Conservation (phyloP, 1,140 invertebrate genomes). For the Drosophila orena region DNA sequence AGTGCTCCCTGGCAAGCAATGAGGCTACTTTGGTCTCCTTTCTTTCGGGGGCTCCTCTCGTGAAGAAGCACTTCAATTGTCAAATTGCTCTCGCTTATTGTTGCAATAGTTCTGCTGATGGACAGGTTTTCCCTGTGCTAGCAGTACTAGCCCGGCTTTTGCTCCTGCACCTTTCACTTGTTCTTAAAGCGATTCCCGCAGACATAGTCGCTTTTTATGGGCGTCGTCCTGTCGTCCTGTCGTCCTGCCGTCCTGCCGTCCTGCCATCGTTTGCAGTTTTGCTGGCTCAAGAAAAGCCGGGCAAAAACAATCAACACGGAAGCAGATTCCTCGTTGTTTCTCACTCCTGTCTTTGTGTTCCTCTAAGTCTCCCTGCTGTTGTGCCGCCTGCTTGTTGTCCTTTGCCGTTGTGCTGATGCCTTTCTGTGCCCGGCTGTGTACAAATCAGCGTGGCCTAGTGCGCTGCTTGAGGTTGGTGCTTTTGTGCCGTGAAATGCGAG, state of each 20-base stretch:
- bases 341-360: constrained; percentile 45
- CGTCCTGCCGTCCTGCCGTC: constrained; percentile 62
- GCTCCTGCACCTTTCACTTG: constrained; percentile 65
- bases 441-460: constrained; percentile 80
- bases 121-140: constrained; percentile 74
- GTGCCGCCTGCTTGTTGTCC: constrained; percentile 34
- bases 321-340: constrained; percentile 58
- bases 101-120: constrained; percentile 81
- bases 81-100: constrained; percentile 83
- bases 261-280: constrained; percentile 35
- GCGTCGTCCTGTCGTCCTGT: constrained; percentile 65
- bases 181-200: constrained; percentile 77
- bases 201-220: constrained; percentile 77
- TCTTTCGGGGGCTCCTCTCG: constrained; percentile 13
- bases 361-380: constrained; percentile 4
- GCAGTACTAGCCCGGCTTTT: background rate
- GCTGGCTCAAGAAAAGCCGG: constrained; percentile 36
- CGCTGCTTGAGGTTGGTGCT: constrained; percentile 77
- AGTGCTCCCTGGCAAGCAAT: constrained; percentile 54
- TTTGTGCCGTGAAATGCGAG: constrained; percentile 65
- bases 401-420: constrained; percentile 37
- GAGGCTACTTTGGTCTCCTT: constrained; percentile 47
- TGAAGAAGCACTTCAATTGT: constrained; percentile 77
- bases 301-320: constrained; percentile 81
- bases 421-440: constrained; percentile 25